These are phyloP conservation scores for Miltochrista miniata DNA, from an alignment of 2,888 invertebrate genomes.

Conservation along the genomic window DNA sequence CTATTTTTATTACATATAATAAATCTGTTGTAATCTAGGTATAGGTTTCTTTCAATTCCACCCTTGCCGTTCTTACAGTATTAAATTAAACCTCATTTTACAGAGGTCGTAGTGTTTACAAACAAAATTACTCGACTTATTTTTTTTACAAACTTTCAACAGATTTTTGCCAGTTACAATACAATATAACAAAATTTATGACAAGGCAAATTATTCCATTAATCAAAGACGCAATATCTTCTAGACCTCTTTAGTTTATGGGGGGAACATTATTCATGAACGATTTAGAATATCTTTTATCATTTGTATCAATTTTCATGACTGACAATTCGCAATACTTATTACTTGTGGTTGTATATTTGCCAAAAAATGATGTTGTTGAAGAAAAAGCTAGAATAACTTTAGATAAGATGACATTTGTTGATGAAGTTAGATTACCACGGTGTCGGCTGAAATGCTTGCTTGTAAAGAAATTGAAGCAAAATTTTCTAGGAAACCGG, in stretches of 20 bases:
- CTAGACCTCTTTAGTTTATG: constrained; percentile 28
- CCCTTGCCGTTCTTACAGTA: no score
- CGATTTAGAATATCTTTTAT: constrained; percentile 34
- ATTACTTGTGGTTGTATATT: not conserved
- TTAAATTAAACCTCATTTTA: no score
- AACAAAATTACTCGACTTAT: no score
- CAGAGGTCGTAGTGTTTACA: no score
- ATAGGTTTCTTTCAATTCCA: no score
- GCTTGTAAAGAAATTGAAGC: not conserved
- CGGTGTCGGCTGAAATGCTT: not conserved
- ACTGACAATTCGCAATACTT: not conserved
- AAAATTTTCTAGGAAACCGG: not conserved
- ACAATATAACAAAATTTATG: constrained; percentile 16
- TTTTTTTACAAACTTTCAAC: not conserved
- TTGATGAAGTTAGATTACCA: not conserved
- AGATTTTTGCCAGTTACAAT: not conserved
- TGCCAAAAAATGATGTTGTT: not conserved
- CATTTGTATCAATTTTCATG: constrained; percentile 17
- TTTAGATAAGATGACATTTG: not conserved
- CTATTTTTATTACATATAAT: no score
- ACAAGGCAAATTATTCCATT: constrained; percentile 32
- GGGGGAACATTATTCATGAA: constrained; percentile 32
- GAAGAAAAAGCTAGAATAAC: not conserved
- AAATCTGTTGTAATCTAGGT: no score
- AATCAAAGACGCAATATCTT: constrained; percentile 35